These are phyloP conservation scores for Ditula angustiorana DNA, from an alignment of 2,888 invertebrate species.

Conservation along the genomic window DNA sequence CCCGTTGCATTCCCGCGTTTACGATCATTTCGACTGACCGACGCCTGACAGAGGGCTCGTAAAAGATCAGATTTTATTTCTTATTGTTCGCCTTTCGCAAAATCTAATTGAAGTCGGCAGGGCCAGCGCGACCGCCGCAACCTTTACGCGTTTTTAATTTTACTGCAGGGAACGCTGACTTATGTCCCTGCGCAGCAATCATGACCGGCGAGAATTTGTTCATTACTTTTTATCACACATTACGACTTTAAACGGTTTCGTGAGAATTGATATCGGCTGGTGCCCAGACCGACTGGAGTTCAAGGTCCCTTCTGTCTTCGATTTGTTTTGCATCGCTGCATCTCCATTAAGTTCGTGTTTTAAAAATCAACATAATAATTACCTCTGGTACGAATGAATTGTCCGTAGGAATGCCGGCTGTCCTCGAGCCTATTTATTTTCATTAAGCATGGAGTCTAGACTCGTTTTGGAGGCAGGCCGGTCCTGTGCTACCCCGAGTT, in stretches of 20 bases:
- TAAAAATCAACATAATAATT: slow-evolving; percentile 26
- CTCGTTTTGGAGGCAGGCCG: slow-evolving; percentile 55
- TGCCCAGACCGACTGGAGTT: background rate
- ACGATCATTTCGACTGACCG: slow-evolving; percentile 75
- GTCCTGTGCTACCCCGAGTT: slow-evolving; percentile 48
- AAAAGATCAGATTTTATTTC: slow-evolving; percentile 83
- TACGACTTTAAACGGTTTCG: slow-evolving; percentile 63
- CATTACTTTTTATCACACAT: slow-evolving; percentile 76
- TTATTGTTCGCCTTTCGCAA: slow-evolving; percentile 84
- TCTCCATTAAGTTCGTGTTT: slow-evolving; percentile 2
- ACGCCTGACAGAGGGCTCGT: slow-evolving; percentile 77
- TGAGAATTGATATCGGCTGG: slow-evolving; percentile 18
- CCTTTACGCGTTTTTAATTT: slow-evolving; percentile 82
- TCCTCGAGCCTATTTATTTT: slow-evolving; percentile 21
- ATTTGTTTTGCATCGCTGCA: slow-evolving; percentile 1
- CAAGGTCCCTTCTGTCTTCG: background rate
- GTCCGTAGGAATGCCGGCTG: slow-evolving; percentile 26
- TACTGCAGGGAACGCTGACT: slow-evolving; percentile 71
- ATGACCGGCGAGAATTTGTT: slow-evolving; percentile 65
- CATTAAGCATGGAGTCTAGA: slow-evolving; percentile 47
- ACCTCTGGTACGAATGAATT: slow-evolving; percentile 22
- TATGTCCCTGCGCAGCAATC: slow-evolving; percentile 69
- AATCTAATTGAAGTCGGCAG: slow-evolving; percentile 82
- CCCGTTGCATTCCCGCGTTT: slow-evolving; percentile 81
- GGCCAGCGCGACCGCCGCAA: slow-evolving; percentile 62